These are phyloP conservation scores for Cataglyphis livida DNA, from an alignment of 2,888 invertebrate species.

Conservation along the genomic window DNA sequence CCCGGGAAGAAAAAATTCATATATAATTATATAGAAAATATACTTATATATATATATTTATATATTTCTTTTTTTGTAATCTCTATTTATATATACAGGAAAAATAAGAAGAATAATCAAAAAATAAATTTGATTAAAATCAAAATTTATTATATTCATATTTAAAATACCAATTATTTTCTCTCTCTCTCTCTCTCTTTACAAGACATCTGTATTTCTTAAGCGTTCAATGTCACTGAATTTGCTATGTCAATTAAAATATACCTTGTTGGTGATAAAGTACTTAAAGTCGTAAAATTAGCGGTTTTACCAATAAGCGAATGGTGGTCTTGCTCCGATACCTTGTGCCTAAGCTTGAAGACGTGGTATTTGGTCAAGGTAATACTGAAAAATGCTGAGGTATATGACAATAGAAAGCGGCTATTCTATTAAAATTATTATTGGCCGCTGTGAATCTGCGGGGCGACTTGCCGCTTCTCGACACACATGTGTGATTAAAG, in stretches of 20 bases:
- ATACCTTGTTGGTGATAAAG: not conserved
- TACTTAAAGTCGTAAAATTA: not conserved
- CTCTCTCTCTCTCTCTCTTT: too few species aligned
- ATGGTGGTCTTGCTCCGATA: not conserved
- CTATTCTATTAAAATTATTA: conserved; percentile 5
- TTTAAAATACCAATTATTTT: not conserved
- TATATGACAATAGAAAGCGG: not conserved
- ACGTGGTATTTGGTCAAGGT: not conserved
- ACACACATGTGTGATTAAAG: not conserved
- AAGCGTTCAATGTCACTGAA: not conserved
- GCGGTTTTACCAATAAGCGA: not conserved
- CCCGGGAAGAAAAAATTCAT: not conserved
- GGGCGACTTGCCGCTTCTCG: not conserved
- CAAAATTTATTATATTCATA: not conserved
- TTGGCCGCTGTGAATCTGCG: not conserved
- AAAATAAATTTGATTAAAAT: not conserved
- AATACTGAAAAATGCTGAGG: not conserved
- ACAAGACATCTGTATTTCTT: not conserved
- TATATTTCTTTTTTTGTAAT: not conserved
- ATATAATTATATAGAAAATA: not conserved
- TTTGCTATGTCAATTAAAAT: conserved; percentile 1
- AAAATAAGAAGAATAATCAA: not conserved
- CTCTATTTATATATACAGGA: not conserved
- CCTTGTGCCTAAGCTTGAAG: not conserved
- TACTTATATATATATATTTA: not conserved